Evolutionary conservation across 2,113 vertebrate genomes (phyloP), one percentile per base, ranked within the genome.

Genomic region (Eleginops maclovinus): DNA sequence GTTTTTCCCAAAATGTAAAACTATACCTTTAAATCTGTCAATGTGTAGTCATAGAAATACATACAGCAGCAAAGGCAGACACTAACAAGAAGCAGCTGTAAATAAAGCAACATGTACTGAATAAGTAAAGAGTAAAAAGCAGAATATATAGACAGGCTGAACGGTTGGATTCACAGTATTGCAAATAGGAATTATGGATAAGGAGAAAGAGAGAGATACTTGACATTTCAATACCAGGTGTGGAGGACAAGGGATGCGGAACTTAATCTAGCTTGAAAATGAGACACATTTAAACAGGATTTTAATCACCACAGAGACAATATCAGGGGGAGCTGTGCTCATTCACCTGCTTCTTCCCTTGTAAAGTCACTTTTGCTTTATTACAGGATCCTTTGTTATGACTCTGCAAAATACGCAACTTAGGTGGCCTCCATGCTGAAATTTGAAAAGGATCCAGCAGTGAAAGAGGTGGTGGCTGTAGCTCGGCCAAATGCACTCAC

Each of bases 401-500:
- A 88, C 63, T 72, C 47, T 78, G 85, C 87, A 85, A 46, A 84
- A 84, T 44, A 22, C 59, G 59, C 21, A 56, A 50, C 70, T 59
- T 24, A 6, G 54, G 55, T 83, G 43, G 79, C 72, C 71, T 73
- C 71, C 76, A 58, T 69, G 76, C 68, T 81, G 59, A 72, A 68
- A 81, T 79, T 14, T 60, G 41, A 83, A 84, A 8, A 85, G 79
- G 13, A 83, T 21, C 68, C 24, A 5, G 36, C 28, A 76, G 65
- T 74, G 61, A 62, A 47, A 77, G 75, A 61, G 40, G 49, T 44
- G 54, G 76, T 58, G 70, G 65, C 70, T 76, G 64, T 21, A 62
- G 72, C 26, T 17, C 24, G 79, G 92, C 90, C 85, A 89, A 83
- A 83, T 80, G 74, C 87, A 83, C 79, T 82, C 61, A 28, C 65